Conservation (phyloP, 2,888 invertebrate species). For the Ophioninae sp. region DNA sequence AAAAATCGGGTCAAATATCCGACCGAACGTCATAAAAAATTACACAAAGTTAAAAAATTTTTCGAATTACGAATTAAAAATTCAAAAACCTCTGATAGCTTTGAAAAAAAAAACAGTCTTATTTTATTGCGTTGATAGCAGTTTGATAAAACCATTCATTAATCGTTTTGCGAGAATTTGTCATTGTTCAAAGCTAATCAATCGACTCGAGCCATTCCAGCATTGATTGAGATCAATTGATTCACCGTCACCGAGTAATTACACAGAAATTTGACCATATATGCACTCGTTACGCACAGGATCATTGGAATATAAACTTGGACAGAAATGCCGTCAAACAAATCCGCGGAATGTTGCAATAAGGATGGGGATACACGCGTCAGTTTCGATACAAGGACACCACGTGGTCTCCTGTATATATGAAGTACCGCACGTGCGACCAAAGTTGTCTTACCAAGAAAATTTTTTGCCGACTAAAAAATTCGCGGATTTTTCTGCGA, state of each 20-base stretch:
- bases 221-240: background rate
- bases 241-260: background rate
- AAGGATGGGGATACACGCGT: background rate
- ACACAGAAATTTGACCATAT: background rate
- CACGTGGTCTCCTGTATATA: background rate
- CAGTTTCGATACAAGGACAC: background rate
- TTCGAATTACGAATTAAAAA: background rate
- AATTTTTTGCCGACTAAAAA: background rate
- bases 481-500: background rate
- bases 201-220: background rate
- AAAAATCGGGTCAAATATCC: background rate
- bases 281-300: background rate
- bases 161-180: background rate
- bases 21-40: background rate
- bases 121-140: background rate
- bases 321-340: background rate
- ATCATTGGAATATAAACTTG: slow-evolving; percentile 5
- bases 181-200: background rate
- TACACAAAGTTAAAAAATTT: background rate
- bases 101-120: background rate
- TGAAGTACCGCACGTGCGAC: background rate
- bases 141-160: background rate
- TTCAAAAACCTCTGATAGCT: background rate
- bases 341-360: background rate
- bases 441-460: background rate